A percentile compares a stretch with the other conserved stretches of the same genome.
Evolutionary conservation across 2,888 invertebrate species (phyloP).

Genomic region (Acleris literana): DNA sequence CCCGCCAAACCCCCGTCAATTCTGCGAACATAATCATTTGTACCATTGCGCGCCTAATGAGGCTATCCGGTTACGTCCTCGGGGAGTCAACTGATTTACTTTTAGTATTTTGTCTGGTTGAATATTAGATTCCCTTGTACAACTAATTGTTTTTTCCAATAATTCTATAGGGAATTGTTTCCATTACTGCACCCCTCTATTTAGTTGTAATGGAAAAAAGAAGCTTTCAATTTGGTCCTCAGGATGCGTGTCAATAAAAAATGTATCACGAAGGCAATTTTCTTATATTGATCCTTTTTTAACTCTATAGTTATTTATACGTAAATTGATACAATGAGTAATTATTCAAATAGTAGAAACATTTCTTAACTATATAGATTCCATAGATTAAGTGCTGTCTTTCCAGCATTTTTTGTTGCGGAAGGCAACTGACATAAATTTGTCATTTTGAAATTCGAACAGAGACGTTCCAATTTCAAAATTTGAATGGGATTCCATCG

Average conservation of each 20-base stretch:
- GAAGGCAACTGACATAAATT: conserved; percentile 28
- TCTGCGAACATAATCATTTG: conserved; percentile 45
- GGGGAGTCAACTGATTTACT: conserved; percentile 58
- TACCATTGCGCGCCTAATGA: conserved; percentile 64
- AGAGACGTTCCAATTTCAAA: conserved; percentile 66
- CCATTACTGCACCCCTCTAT: conserved; percentile 31
- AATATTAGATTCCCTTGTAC: conserved; percentile 40
- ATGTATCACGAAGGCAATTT: neutral
- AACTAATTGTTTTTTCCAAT: conserved; percentile 52
- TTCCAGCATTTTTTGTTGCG: too few species aligned
- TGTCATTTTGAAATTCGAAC: conserved; percentile 50
- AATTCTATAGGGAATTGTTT: conserved; percentile 30
- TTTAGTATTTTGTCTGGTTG: conserved; percentile 43
- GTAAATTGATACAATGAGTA: too few species aligned
- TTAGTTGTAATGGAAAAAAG: conserved; percentile 18
- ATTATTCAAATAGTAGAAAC: too few species aligned
- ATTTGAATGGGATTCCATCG: conserved; percentile 43
- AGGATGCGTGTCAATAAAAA: neutral
- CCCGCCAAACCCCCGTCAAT: conserved; percentile 38
- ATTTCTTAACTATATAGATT: too few species aligned
- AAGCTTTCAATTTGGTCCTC: conserved; percentile 25
- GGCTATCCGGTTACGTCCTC: conserved; percentile 66
- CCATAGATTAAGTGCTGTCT: too few species aligned
- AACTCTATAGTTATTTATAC: too few species aligned
- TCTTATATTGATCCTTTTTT: neutral